Conservation (phyloP, 1,140 invertebrate genomes). For the Nasonia vitripennis region DNA sequence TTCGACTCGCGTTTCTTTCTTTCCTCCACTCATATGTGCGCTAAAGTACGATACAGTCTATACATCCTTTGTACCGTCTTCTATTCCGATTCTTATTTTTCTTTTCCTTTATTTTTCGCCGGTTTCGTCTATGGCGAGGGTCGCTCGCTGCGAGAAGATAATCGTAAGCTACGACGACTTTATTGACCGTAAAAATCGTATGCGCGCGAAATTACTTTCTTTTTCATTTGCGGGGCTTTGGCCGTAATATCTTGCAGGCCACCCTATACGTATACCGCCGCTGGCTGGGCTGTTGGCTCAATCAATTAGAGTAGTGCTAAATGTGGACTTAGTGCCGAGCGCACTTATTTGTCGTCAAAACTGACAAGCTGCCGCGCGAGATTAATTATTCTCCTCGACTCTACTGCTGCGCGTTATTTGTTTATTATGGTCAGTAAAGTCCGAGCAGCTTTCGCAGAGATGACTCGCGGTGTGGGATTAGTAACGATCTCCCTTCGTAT, state of each 20-base stretch:
- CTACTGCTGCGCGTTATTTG: neutral
- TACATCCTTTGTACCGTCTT: neutral
- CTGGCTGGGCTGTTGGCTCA: neutral
- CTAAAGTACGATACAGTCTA: neutral
- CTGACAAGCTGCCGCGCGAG: neutral
- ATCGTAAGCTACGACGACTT: slow-evolving; percentile 21
- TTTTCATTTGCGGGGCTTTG: slow-evolving; percentile 10
- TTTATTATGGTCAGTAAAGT: neutral
- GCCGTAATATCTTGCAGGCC: neutral
- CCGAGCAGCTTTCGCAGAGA: neutral
- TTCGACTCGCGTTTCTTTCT: neutral
- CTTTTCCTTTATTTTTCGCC: neutral
- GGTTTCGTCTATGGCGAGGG: neutral
- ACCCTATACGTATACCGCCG: neutral
- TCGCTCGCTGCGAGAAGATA: neutral
- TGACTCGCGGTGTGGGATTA: neutral
- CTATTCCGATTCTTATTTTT: neutral
- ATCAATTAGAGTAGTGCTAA: slow-evolving; percentile 4
- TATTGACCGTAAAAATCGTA: slow-evolving; percentile 33
- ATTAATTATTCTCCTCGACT: neutral
- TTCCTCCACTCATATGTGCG: neutral
- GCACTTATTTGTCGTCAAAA: neutral
- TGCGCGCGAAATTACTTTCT: slow-evolving; percentile 13
- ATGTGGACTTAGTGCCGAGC: neutral
- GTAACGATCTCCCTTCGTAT: neutral